Conservation (phyloP, 2,888 invertebrate species). For the Sarcophaga subvicina region DNA sequence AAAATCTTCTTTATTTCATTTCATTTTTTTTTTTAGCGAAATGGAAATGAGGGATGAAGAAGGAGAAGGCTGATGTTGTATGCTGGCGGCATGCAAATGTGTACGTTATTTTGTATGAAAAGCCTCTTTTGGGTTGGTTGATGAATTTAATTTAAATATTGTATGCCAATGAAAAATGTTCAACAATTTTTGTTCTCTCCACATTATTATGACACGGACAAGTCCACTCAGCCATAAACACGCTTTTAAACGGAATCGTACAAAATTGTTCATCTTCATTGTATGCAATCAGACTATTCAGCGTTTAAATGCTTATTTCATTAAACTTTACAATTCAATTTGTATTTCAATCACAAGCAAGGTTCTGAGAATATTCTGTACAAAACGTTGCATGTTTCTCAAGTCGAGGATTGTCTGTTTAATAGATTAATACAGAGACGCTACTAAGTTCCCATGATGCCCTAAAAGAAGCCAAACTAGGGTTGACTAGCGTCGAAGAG, state of each 20-base stretch:
- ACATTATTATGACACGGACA: constrained; percentile 43
- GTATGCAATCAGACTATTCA: not conserved
- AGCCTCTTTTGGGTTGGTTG: not conserved
- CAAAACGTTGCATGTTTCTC: no score
- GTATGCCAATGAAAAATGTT: not conserved
- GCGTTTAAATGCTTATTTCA: not conserved
- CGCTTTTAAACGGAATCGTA: not conserved
- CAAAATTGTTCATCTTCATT: not conserved
- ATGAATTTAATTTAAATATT: constrained; percentile 42
- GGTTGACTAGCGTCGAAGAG: no score
- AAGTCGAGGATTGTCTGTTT: no score
- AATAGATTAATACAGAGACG: no score
- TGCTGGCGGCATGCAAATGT: constrained; percentile 13
- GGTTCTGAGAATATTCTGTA: no score
- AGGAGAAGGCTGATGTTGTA: no score
- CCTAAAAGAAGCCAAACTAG: no score
- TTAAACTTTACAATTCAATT: not conserved
- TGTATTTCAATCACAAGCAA: not conserved
- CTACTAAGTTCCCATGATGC: no score
- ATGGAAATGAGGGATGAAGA: no score
- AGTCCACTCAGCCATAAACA: constrained; percentile 22
- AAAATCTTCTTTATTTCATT: constrained; percentile 5
- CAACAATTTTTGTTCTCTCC: constrained; percentile 15
- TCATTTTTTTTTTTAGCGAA: no score
- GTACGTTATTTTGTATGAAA: no score